Base-by-base conservation (phyloP, 2,888 invertebrate species). In the Congeria kusceri region DNA sequence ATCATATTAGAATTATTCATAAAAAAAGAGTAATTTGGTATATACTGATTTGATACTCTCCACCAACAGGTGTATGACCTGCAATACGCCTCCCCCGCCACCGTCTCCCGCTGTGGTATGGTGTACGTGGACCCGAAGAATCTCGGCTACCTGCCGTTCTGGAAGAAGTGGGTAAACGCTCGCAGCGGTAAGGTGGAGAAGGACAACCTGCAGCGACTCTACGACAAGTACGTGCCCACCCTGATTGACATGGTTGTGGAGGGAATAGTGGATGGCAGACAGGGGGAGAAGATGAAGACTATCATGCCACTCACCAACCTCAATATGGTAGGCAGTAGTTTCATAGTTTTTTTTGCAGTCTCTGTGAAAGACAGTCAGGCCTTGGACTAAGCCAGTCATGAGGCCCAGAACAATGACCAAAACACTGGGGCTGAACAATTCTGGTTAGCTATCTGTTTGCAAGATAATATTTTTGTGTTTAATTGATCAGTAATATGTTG, bases 41-140 rank as follows among this genome's bases (percentile, higher is more conserved):
- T n/a, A n/a, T n/a, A n/a, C n/a, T n/a, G n/a, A n/a, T n/a, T n/a
- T n/a, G n/a, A 39, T 39, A 1, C 39, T 39, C 39, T 32, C 32
- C 15, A 1, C 15, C 39, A 83, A 13, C 83, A 96, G 96, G 97
- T 98, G 29, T 97, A 97, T 1, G 96, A 98, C 93, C 94, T 98
- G 80, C 96, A 96, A 93, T 97, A 96, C 89, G 98, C 98, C 0
- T 98, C 98, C 0, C 98, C 98, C 0, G 98, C 98, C 0, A 98
- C 97, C 0, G 97, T 98, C 3, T 98, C 98, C 0, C 95, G 98
- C 69, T 97, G 97, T 11, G 98, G 98, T 44, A 98, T 98, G 97
- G 97, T 98, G 13, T 98, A 96, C 89, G 97, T 98, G 0, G 98
- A 98, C 91, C 97, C 98, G 0, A 97, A 97, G 94, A 97, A 97